A percentile compares a stretch with the other conserved stretches of the same genome.
phyloP scores from a whole-genome alignment of 2,888 invertebrate species.

The Nematopogon swammerdamellus region DNA sequence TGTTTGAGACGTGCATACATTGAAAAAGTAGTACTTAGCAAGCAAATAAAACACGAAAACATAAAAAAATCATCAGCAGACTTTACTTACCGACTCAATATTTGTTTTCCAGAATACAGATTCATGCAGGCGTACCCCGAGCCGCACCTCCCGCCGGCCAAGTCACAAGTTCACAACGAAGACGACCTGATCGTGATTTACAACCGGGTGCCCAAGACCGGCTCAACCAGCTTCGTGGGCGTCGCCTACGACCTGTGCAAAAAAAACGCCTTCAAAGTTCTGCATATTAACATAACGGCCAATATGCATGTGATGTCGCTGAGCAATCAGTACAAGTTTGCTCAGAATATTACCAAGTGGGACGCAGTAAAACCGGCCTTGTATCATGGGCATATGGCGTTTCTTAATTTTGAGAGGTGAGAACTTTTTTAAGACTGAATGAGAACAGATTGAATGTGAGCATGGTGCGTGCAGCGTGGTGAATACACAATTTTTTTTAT shows the following conservation, averaged over 20 bases:
- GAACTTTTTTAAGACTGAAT: conserved; percentile 18
- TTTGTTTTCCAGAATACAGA: conserved; percentile 33
- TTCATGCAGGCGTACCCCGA: conserved; percentile 29
- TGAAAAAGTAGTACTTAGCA: too few species aligned
- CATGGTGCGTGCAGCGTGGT: too few species aligned
- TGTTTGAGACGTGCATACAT: too few species aligned
- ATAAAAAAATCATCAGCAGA: too few species aligned
- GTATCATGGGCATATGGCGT: conserved; percentile 98
- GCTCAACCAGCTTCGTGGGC: conserved; percentile 93
- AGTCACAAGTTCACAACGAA: conserved; percentile 32
- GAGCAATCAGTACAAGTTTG: conserved; percentile 86
- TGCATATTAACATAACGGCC: conserved; percentile 91
- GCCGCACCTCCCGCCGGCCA: conserved; percentile 38
- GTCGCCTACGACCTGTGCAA: conserved; percentile 85
- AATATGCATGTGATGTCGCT: conserved; percentile 95
- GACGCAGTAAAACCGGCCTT: conserved; percentile 86
- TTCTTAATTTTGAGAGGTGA: conserved; percentile 90
- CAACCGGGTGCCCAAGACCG: conserved; percentile 96
- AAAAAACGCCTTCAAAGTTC: conserved; percentile 57
- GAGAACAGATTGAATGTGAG: too few species aligned
- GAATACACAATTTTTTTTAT: too few species aligned
- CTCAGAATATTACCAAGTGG: conserved; percentile 90
- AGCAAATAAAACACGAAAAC: too few species aligned
- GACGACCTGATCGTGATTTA: conserved; percentile 83
- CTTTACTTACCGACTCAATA: too few species aligned